Base-by-base conservation (phyloP, 2,797 vertebrate genomes). In the Miichthys miiuy region DNA sequence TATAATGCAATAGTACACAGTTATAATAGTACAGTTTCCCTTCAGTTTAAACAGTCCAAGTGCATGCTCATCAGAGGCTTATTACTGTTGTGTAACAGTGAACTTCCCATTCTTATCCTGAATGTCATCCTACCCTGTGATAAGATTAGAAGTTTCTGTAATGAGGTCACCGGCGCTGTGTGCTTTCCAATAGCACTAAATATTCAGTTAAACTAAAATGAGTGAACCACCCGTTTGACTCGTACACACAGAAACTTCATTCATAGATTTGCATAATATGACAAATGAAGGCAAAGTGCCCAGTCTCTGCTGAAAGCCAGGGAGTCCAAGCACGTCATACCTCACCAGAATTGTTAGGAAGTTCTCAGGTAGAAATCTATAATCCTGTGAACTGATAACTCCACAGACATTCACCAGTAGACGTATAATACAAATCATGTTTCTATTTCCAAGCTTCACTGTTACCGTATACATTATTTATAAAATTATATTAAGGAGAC, bases 401-500 rank as follows among this genome's bases (percentile, higher is more conserved):
- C n/a, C 20, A 25, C 51, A 44, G 25, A 42, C 23, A 34, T 34
- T 12, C 8, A 41, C 5, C 1, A 27, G 16, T 14, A n/a, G 4
- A 23, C 13, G 5, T 4, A 42, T n/a, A 14, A 13, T 44, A 13
- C 3, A 46, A 23, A 9, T 38, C 27, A n/a, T 27, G 18, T 62
- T 57, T 65, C 21, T 46, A 10, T 50, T 57, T 25, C 1, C 4
- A 17, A 20, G 34, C 52, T 30, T 48, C 16, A 3, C 11, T 48
- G 21, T 20, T 44, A 34, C 34, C 34, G 8, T 34, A 38, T 4
- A 55, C 20, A n/a, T 0, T 46, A 1, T 54, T 60, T 16, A 17
- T 48, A 16, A 25, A 20, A 56, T 41, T 9, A 27, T 21, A 73
- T 52, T 18, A 71, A 64, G 10, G n/a, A 68, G 63, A 56, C 27